These are phyloP conservation scores for Sycobia sp. DNA, from an alignment of 1,140 invertebrate species.

Conservation along the genomic window DNA sequence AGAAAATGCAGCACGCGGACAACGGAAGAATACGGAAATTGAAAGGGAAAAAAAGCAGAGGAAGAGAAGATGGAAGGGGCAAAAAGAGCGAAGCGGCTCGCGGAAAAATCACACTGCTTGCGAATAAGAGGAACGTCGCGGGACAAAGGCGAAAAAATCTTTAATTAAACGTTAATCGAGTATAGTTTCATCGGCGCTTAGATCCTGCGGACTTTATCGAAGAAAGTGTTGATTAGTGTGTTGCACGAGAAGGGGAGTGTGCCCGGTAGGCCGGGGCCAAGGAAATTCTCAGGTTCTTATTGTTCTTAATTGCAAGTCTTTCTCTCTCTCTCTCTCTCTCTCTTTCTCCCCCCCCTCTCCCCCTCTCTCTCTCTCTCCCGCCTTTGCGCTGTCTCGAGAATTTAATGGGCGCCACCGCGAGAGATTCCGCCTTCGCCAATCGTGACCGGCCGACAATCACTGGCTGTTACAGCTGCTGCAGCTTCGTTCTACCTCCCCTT, in stretches of 20 bases:
- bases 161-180: slow-evolving; percentile 33
- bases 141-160: slow-evolving; percentile 23
- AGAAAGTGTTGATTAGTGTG: slow-evolving; percentile 33
- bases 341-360: neutral
- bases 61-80: neutral
- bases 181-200: slow-evolving; percentile 11
- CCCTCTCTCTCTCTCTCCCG: too few relatives aligned
- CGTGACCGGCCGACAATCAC: slow-evolving; percentile 28
- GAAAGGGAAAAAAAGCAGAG: neutral
- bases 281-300: slow-evolving; percentile 20
- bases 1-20: neutral
- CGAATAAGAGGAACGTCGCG: slow-evolving; percentile 14
- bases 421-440: slow-evolving; percentile 23
- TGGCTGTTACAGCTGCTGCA: too few relatives aligned
- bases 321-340: too few relatives aligned
- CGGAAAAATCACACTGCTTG: slow-evolving; percentile 16
- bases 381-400: too few relatives aligned
- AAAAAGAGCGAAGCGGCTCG: too few relatives aligned
- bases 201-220: slow-evolving; percentile 8
- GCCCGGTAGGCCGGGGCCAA: neutral
- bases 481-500: too few relatives aligned
- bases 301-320: slow-evolving; percentile 31
- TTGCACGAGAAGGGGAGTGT: too few relatives aligned
- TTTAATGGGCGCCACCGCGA: slow-evolving; percentile 24
- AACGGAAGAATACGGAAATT: too few relatives aligned